Evolutionary conservation across 2,113 vertebrate species (phyloP).

Genomic region (Tichodroma muraria): DNA sequence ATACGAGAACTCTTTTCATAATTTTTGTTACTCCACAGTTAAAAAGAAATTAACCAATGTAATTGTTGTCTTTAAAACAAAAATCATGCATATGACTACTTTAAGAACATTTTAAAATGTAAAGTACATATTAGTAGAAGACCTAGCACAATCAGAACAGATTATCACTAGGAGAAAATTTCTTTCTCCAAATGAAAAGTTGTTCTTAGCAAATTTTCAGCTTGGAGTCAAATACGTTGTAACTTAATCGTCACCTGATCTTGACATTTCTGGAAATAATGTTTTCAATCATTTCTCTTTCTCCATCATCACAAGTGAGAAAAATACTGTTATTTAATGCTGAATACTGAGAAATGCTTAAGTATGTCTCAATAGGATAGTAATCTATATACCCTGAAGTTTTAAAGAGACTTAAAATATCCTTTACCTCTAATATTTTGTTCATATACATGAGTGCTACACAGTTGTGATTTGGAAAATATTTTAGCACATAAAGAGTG

Average conservation of each 20-base stretch:
- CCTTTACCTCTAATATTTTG: neutral
- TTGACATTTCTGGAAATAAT: neutral
- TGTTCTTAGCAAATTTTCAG: neutral
- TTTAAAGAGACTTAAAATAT: neutral
- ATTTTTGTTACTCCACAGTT: neutral
- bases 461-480: neutral
- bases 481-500: neutral
- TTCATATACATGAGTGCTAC: neutral
- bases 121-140: neutral
- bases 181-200: neutral
- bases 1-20: neutral
- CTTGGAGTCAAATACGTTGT: neutral
- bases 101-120: neutral
- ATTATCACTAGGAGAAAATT: neutral
- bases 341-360: neutral
- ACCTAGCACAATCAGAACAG: neutral
- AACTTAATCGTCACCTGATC: neutral
- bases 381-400: neutral
- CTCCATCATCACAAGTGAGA: neutral
- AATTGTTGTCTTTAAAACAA: neutral
- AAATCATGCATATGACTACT: neutral
- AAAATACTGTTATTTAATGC: neutral
- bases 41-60: neutral
- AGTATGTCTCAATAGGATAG: neutral
- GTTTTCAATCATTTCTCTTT: neutral